A percentile compares a stretch with the other conserved stretches of the same genome.
Conservation (phyloP, 2,113 vertebrate species). For the Rhabdomys dilectus region DNA sequence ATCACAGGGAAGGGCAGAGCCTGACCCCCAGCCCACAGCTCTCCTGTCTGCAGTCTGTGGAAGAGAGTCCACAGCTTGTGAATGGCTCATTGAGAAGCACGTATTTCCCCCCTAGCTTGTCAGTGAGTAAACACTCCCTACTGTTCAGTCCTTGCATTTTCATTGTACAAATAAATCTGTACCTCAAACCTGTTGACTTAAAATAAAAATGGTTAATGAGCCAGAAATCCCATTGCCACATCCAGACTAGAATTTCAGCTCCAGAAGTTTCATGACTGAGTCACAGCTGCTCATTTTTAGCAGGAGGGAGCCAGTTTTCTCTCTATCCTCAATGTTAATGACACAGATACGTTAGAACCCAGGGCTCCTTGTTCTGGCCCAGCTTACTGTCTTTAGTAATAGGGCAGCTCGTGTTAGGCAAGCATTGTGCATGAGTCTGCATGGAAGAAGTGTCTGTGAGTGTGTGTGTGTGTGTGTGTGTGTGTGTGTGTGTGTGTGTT, state of each 20-base stretch:
- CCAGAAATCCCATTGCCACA: constrained; percentile 35
- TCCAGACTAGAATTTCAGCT: constrained; percentile 5
- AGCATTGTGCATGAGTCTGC: background rate
- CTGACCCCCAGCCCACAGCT: constrained; percentile 27
- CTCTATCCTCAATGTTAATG: background rate
- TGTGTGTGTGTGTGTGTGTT: background rate
- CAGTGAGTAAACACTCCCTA: constrained; percentile 57
- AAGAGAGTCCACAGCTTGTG: constrained; percentile 21
- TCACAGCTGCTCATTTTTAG: constrained; percentile 6
- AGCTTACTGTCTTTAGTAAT: background rate
- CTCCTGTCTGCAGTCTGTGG: background rate
- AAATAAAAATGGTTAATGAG: constrained; percentile 58
- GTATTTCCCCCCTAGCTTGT: background rate
- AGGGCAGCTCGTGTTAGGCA: background rate
- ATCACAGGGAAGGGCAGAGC: constrained; percentile 38
- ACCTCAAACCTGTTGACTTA: constrained; percentile 50
- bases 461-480: background rate
- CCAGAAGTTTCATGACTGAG: background rate
- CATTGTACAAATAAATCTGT: constrained; percentile 56
- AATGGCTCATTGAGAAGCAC: constrained; percentile 18
- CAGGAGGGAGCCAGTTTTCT: background rate
- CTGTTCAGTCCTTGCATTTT: constrained; percentile 49
- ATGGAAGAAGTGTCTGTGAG: background rate
- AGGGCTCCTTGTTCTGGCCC: background rate
- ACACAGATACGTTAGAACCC: background rate